Base-by-base conservation (phyloP, 2,888 invertebrate genomes). In the Dermolepida albohirtum region DNA sequence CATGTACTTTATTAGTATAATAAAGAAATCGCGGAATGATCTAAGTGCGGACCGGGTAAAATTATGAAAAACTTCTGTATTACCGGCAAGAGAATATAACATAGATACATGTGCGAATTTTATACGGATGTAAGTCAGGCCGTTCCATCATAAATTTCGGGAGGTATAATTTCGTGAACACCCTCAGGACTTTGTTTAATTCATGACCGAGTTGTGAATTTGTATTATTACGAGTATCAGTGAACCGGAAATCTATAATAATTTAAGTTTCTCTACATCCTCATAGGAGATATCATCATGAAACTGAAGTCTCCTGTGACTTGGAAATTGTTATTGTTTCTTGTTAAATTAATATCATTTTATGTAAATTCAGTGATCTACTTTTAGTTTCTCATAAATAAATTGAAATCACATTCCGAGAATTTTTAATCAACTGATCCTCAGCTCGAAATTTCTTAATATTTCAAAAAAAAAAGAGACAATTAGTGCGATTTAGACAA, bases 161-260 rank as follows among this genome's bases (percentile, higher is more conserved):
- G 10, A 7, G 49, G 49, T 49, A 22, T 49, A 49, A 49, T 17
- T 49, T 49, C 17, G 22, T 22, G 22, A 17, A 11, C 49, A 22
- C 49, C 22, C 49, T 14, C 22, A 22, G 49, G 49, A 49, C 49
- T 49, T 49, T 49, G 49, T 49, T 49, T 49, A 49, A 49, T 49
- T 49, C 49, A 49, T n/a, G 22, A 22, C 49, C 49, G 49, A 49
- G 49, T 49, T 49, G 22, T 49, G 49, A 22, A 49, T 49, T 11
- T 49, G 49, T 49, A 17, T 49, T 49, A 49, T 49, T 49, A n/a
- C 49, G 16, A 10, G 22, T 8, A 22, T 17, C 49, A 49, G 17
- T 22, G 11, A 49, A 11, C 22, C 17, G 11, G 49, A 49, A 22
- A 49, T 49, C 49, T 17, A 49, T 49, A 17, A n/a, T 49, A 49